These are phyloP conservation scores for Alligator sinensis DNA, from an alignment of 2,113 vertebrate species.

Conservation along the genomic window DNA sequence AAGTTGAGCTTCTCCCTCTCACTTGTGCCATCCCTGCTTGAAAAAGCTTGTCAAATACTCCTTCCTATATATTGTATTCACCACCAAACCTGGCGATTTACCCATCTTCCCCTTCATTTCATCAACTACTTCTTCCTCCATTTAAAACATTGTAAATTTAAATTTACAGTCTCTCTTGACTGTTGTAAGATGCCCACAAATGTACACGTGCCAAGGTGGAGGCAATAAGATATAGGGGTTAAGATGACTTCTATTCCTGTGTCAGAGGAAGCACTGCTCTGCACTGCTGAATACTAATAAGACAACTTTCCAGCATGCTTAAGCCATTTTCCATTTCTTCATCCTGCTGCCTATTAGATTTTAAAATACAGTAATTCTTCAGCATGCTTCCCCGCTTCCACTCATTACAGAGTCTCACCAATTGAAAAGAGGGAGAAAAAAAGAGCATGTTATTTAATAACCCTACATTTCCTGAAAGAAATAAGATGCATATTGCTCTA, in stretches of 20 bases:
- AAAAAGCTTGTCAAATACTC: neutral
- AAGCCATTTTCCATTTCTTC: neutral
- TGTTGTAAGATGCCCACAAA: neutral
- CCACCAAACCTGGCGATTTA: neutral
- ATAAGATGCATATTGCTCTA: neutral
- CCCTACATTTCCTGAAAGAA: neutral
- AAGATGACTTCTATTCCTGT: neutral
- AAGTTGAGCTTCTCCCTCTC: neutral
- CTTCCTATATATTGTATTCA: neutral
- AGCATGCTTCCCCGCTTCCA: neutral
- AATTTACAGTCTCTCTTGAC: neutral
- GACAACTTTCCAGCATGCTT: neutral
- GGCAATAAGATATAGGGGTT: neutral
- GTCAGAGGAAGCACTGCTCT: fast-evolving
- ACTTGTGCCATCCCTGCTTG: neutral
- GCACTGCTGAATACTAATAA: neutral
- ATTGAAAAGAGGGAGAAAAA: too few relatives aligned
- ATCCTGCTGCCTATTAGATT: neutral
- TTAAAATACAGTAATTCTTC: neutral
- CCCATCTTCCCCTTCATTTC: neutral
- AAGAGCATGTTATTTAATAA: neutral
- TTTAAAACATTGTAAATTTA: neutral
- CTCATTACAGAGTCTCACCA: neutral
- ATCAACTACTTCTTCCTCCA: neutral
- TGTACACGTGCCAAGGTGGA: fast-evolving